A percentile compares a stretch with the other conserved stretches of the same genome.
Evolutionary conservation across 23 tunicate genomes (phyloP).

Genomic region (Ciona savignyi): DNA sequence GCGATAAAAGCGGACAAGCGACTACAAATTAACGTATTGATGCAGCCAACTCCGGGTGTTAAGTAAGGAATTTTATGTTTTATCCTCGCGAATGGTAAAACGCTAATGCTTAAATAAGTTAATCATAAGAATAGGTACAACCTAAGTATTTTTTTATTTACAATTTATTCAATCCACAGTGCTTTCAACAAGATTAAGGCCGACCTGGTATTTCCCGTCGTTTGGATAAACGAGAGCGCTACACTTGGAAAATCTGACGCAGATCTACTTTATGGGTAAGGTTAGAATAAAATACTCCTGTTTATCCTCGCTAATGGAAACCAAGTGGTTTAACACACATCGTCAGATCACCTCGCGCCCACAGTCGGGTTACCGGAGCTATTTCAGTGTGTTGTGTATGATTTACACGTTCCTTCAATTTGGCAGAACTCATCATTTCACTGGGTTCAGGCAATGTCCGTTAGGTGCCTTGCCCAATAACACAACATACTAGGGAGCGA

Average conservation of each 20-base stretch:
- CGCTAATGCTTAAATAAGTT: no score
- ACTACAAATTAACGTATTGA: slow-evolving; percentile 55
- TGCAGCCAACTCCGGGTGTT: slow-evolving; percentile 11
- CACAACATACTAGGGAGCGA: no score
- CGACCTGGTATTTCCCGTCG: slow-evolving; percentile 44
- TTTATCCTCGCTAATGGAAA: no score
- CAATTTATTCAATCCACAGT: slow-evolving; percentile 8
- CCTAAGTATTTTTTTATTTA: not conserved
- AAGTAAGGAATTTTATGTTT: not conserved
- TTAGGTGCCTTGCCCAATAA: no score
- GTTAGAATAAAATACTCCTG: not conserved
- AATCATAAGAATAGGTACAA: no score
- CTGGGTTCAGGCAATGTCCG: no score
- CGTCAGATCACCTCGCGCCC: no score
- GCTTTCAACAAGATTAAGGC: slow-evolving; percentile 19
- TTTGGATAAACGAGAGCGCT: slow-evolving; percentile 92
- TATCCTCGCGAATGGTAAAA: not conserved
- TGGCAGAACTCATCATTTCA: no score
- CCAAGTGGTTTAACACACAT: no score
- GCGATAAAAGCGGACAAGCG: slow-evolving; percentile 74
- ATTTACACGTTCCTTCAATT: no score
- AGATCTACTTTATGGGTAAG: slow-evolving; percentile 60
- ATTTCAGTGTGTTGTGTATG: no score
- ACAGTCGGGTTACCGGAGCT: no score
- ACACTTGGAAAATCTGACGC: slow-evolving; percentile 55